Base-by-base conservation (phyloP, 2,797 vertebrate genomes). In the Nasua narica region DNA sequence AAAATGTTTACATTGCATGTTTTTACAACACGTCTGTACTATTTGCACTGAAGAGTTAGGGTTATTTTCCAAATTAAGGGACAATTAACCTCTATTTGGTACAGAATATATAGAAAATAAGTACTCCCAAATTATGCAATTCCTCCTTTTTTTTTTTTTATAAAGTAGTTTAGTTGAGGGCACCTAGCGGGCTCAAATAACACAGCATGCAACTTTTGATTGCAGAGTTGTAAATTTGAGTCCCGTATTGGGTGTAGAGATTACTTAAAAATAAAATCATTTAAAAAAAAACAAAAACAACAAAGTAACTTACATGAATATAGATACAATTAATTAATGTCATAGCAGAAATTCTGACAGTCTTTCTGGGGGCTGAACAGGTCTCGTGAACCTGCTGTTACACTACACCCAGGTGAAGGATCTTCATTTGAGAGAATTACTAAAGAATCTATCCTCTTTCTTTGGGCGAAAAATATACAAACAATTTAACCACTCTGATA, bases 261-360 rank as follows among this genome's bases (percentile, higher is more conserved):
- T 32, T 74, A 74, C 43, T 48, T 74, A 74, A 74, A 74, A 18
- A 48, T 29, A 74, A 74, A 48, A 27, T 43, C 70, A 72, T 72
- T 43, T 2, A 60, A 32, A 12, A 43, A 37, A 40, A 74, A 4
- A 14, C n/a, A 0, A 19, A 29, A 74, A 46, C 14, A 46, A 29
- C 40, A 74, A 48, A 48, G 27, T 32, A 74, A 43, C 27, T 48
- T 48, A 46, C 29, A 60, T n/a, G 7, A 94, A 87, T 18, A 87
- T 0, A 69, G 50, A 91, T 40, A 87, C 40, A 94, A 18, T 62
- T 21, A 94, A 16, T 72, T n/a, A 54, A 9, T 1, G 15, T 46
- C 65, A 97, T 18, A 82, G 50, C 21, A 95, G 67, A 88, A 91
- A 93, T 76, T 90, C 60, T 88, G 37, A 92, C 25, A 32, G n/a